phyloP scores from a whole-genome alignment of 2,888 invertebrate species.

The Adelphocoris suturalis region DNA sequence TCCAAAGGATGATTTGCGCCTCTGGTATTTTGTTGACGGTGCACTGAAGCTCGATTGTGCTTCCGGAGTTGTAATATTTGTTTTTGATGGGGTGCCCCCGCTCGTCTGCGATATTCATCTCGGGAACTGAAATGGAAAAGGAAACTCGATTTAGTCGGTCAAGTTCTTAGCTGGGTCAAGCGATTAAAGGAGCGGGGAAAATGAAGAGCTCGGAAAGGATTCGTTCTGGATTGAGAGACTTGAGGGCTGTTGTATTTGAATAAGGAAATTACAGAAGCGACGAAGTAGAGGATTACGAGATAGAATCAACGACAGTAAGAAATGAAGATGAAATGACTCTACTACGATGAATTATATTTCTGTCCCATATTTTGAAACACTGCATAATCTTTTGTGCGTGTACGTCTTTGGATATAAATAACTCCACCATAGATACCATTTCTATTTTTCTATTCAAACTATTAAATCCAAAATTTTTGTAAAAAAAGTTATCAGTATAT shows the following conservation, averaged over 20 bases:
- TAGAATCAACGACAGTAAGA: not conserved
- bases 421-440: too few species aligned
- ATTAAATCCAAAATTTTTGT: too few species aligned
- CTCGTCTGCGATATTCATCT: constrained; percentile 89
- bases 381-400: too few species aligned
- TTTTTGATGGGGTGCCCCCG: constrained; percentile 87
- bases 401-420: too few species aligned
- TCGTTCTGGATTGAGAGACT: not conserved
- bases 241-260: constrained; percentile 31
- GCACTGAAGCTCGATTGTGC: constrained; percentile 90
- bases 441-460: too few species aligned
- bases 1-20: constrained; percentile 87
- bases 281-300: not conserved
- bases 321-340: too few species aligned
- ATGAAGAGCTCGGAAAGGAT: constrained; percentile 11
- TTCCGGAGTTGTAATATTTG: constrained; percentile 90
- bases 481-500: too few species aligned
- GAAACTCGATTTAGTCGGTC: constrained; percentile 35
- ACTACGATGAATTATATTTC: too few species aligned
- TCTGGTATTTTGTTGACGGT: constrained; percentile 89
- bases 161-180: constrained; percentile 13
- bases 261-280: not conserved
- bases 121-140: constrained; percentile 84
- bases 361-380: too few species aligned
- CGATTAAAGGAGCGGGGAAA: not conserved